phyloP scores from a whole-genome alignment of 1,140 invertebrate species.

The Pseudomyrmex pallidus region DNA sequence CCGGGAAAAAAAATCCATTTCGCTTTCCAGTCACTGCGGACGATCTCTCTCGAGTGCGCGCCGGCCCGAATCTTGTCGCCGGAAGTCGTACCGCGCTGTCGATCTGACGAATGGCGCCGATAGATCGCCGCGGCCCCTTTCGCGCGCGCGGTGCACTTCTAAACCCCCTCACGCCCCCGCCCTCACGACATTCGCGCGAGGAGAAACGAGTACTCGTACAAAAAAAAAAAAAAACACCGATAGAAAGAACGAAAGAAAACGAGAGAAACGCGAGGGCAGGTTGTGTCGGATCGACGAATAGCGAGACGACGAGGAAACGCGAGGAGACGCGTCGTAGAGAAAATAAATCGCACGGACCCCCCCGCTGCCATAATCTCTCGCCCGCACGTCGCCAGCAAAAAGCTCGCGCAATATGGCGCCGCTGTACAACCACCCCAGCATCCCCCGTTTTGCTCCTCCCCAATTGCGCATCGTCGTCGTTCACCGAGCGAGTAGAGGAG shows the following conservation, averaged over 20 bases:
- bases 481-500: background rate
- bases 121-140: slow-evolving; percentile 53
- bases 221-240: background rate
- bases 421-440: too few species aligned
- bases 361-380: slow-evolving; percentile 45
- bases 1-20: slow-evolving; percentile 66
- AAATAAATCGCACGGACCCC: slow-evolving; percentile 49
- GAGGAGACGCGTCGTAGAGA: slow-evolving; percentile 20
- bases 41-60: slow-evolving; percentile 31
- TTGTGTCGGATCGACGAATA: slow-evolving; percentile 68
- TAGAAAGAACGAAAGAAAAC: slow-evolving; percentile 5
- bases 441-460: background rate
- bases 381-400: slow-evolving; percentile 13
- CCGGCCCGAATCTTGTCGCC: slow-evolving; percentile 32
- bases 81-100: slow-evolving; percentile 49
- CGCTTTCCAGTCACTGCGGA: slow-evolving; percentile 38
- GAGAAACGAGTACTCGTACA: slow-evolving; percentile 48
- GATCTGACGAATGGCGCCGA: slow-evolving; percentile 65
- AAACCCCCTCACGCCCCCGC: background rate
- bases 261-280: slow-evolving; percentile 60
- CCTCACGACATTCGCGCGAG: background rate
- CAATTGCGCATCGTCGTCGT: slow-evolving; percentile 10
- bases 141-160: slow-evolving; percentile 14
- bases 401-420: slow-evolving; percentile 17
- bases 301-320: slow-evolving; percentile 6